These are phyloP conservation scores for Keiferia lycopersicella DNA, from an alignment of 2,888 invertebrate genomes.

Conservation along the genomic window DNA sequence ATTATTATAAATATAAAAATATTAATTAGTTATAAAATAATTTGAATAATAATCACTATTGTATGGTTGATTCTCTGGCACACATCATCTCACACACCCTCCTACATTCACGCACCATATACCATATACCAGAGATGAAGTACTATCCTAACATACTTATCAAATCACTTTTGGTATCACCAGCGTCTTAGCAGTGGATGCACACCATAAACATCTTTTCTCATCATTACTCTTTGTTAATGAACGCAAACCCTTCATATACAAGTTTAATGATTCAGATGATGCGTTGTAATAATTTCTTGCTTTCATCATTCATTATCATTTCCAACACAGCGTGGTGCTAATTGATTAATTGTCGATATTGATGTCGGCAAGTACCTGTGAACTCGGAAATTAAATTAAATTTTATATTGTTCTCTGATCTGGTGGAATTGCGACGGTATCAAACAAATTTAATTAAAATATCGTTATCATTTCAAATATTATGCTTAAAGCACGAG, in stretches of 20 bases:
- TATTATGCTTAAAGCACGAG: too few species aligned
- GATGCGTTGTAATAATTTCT: slow-evolving; percentile 54
- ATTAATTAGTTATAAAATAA: too few species aligned
- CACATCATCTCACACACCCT: too few species aligned
- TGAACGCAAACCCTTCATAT: slow-evolving; percentile 43
- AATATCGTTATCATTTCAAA: background rate
- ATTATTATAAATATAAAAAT: too few species aligned
- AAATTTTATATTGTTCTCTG: slow-evolving; percentile 34
- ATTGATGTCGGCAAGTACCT: slow-evolving; percentile 36
- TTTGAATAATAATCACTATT: too few species aligned
- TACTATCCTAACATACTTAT: too few species aligned
- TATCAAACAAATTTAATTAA: background rate
- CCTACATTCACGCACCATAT: too few species aligned
- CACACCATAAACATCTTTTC: slow-evolving; percentile 28
- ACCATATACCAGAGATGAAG: too few species aligned
- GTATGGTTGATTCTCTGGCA: too few species aligned
- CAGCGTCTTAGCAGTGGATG: background rate
- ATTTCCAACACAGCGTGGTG: slow-evolving; percentile 57
- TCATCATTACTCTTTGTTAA: slow-evolving; percentile 55
- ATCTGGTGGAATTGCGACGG: background rate
- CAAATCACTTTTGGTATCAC: too few species aligned
- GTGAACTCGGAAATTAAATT: slow-evolving; percentile 33
- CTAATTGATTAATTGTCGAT: slow-evolving; percentile 58
- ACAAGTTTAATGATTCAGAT: slow-evolving; percentile 56
- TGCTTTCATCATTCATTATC: slow-evolving; percentile 55